These are phyloP conservation scores for Protonibea diacanthus DNA, from an alignment of 2,797 vertebrate species.

Conservation along the genomic window DNA sequence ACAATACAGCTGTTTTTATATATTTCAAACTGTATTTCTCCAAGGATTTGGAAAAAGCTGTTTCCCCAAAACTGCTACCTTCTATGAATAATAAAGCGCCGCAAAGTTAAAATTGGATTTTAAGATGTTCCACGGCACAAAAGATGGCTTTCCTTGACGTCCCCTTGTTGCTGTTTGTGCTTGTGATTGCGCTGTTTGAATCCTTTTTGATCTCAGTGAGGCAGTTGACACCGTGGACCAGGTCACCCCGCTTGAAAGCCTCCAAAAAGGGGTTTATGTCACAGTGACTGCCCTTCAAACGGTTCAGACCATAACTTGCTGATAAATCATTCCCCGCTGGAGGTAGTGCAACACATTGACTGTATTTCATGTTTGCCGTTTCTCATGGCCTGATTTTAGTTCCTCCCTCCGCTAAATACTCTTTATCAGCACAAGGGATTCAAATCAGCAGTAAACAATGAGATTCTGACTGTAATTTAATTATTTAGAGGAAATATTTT, in stretches of 20 bases:
- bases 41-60: background rate
- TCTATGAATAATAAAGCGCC: constrained; percentile 44
- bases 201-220: constrained; percentile 63
- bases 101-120: constrained; percentile 45
- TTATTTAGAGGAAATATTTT: constrained; percentile 35
- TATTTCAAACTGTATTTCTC: constrained; percentile 22
- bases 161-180: constrained; percentile 49
- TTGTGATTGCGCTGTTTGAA: constrained; percentile 56
- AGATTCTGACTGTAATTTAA: constrained; percentile 25
- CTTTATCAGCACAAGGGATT: constrained; percentile 24
- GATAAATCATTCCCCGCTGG: constrained; percentile 46
- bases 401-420: constrained; percentile 16
- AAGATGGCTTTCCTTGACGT: constrained; percentile 28
- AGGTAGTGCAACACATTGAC: constrained; percentile 22
- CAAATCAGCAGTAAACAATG: constrained; percentile 33
- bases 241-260: constrained; percentile 66
- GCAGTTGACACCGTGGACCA: constrained; percentile 52
- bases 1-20: constrained; percentile 21
- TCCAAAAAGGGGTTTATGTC: constrained; percentile 56
- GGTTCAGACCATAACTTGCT: constrained; percentile 36
- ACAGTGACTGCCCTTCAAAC: constrained; percentile 63
- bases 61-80: constrained; percentile 25
- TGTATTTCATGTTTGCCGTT: constrained; percentile 25
- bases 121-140: background rate
- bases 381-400: constrained; percentile 28